These are phyloP conservation scores for Drosophila fuyamai DNA, from an alignment of 1,140 invertebrate species.

Conservation along the genomic window DNA sequence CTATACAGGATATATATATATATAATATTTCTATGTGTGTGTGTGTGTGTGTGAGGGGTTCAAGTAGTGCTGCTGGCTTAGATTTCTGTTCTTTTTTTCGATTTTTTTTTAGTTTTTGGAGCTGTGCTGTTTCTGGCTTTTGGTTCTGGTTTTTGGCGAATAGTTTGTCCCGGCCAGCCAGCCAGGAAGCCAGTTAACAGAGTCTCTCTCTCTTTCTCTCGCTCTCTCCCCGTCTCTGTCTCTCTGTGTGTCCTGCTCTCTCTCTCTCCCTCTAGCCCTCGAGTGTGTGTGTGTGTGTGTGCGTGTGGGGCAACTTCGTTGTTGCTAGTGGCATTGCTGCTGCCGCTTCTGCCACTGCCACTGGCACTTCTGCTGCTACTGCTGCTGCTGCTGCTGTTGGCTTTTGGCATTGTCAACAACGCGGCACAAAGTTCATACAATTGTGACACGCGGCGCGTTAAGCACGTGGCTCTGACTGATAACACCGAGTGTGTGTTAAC, in stretches of 20 bases:
- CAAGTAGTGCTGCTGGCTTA: conserved; percentile 71
- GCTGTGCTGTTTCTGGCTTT: conserved; percentile 41
- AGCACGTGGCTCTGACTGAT: conserved; percentile 79
- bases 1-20: conserved; percentile 28
- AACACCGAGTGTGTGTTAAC: conserved; percentile 32
- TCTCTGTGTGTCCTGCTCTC: conserved; percentile 16
- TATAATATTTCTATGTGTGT: conserved; percentile 18
- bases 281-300: conserved; percentile 33
- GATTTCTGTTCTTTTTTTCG: conserved; percentile 39
- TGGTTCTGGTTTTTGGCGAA: conserved; percentile 35
- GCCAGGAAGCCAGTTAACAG: conserved; percentile 68
- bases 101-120: conserved; percentile 10
- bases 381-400: conserved; percentile 50
- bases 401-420: conserved; percentile 75
- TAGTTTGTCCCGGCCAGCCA: conserved; percentile 63
- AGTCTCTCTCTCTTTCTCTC: conserved; percentile 18
- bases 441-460: conserved; percentile 81
- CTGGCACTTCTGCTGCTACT: conserved; percentile 17
- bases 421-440: conserved; percentile 77
- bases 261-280: conserved; percentile 4
- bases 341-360: conserved; percentile 8
- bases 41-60: conserved; percentile 55
- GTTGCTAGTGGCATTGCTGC: conserved; percentile 36
- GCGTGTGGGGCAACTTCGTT: conserved; percentile 56
- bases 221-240: conserved; percentile 7